Evolutionary conservation across 2,888 invertebrate genomes (phyloP), one percentile per base, ranked within the genome.

Genomic region (Rutpela maculata): DNA sequence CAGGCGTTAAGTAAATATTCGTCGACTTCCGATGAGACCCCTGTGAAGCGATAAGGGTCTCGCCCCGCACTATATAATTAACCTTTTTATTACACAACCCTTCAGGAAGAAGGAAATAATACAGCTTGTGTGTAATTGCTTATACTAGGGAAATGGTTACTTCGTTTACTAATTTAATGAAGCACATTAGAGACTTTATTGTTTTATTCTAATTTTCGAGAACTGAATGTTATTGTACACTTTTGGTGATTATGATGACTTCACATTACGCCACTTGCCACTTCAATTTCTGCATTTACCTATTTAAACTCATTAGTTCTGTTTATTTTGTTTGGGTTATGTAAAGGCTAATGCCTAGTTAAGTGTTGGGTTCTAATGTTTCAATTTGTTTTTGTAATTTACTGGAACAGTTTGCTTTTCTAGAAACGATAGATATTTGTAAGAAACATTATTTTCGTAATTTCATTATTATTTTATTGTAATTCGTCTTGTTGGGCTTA

Each of bases 1-100:
- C 55, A 19, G 22, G 60, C 68, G 67, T 67, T 74, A 74, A 74
- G 68, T 55, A 77, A 77, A 74, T 35, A 77, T 77, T 60, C 72
- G 62, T 17, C 69, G 59, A 66, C 73, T 68, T 60, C 69, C 67
- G 67, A 62, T 56, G 69, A 63, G 60, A 59, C 74, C 74, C 31
- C 63, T 15, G 50, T 22, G 65, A 19, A 55, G 56, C 62, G 43
- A 81, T 80, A 80, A 83, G 86, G 86, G 85, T 84, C 83, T 84
- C 85, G 83, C 86, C 85, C 85, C 85, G 83, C 86, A 84, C 85
- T 85, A 83, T 87, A 87, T 86, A 87, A 87, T 87, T 87, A 87
- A 87, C 87, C 87, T 87, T 87, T 87, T 87, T 87, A 87, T 87
- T 86, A 86, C 83, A 78, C 86, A 86, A 87, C 87, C 87, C 87